Evolutionary conservation across 2,113 vertebrate species (phyloP).

Genomic region (Leucosticte australis): DNA sequence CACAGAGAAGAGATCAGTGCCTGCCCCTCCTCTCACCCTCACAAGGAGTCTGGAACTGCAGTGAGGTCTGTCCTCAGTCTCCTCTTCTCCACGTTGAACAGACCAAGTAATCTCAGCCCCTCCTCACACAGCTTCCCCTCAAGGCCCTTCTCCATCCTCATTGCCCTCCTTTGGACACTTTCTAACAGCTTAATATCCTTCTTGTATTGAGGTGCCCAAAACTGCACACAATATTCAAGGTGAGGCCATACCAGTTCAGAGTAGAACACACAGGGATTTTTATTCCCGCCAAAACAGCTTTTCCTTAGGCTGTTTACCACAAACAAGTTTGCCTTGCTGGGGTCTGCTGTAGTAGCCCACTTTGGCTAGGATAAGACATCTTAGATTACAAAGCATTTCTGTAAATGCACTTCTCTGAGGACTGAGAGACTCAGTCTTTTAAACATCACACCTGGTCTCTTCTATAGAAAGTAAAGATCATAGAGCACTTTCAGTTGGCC

Average conservation of each 20-base stretch:
- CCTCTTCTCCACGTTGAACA: background rate
- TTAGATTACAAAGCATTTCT: background rate
- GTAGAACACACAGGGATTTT: background rate
- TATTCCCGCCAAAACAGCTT: background rate
- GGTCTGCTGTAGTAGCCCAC: background rate
- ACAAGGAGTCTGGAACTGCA: accelerated
- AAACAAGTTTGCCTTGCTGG: background rate
- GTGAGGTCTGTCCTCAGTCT: background rate
- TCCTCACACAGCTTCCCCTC: background rate
- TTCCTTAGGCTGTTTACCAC: background rate
- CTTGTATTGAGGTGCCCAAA: background rate
- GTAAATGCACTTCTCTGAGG: background rate
- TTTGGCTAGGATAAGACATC: background rate
- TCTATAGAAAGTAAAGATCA: background rate
- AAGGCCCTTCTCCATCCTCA: background rate
- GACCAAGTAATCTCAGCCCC: background rate
- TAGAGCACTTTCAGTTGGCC: background rate
- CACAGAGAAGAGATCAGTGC: background rate
- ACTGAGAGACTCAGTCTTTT: background rate
- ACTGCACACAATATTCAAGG: background rate
- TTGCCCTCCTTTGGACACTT: background rate
- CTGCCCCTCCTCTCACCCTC: background rate
- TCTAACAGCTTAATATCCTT: background rate
- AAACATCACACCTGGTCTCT: background rate
- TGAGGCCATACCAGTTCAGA: background rate